Conservation (phyloP, 1,140 invertebrate genomes). For the Tetramorium parvispinum region DNA sequence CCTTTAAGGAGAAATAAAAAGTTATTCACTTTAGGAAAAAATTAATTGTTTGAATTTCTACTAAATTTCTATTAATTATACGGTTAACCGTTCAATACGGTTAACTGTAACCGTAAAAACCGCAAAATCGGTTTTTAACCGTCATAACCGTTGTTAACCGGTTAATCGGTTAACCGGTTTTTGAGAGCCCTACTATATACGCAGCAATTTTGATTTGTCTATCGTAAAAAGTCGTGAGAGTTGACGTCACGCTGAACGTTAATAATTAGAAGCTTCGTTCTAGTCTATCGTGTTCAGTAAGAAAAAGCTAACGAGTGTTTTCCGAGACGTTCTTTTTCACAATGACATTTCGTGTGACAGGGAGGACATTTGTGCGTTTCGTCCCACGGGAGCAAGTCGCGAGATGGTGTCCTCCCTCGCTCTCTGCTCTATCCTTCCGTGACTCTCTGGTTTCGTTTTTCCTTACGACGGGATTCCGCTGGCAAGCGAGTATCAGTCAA, state of each 20-base stretch:
- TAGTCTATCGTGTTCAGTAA: neutral
- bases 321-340: conserved; percentile 25
- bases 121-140: no score
- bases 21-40: no score
- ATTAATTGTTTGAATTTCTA: no score
- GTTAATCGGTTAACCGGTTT: no score
- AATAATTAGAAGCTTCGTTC: conserved; percentile 8
- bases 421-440: neutral
- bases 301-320: conserved; percentile 28
- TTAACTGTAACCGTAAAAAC: no score
- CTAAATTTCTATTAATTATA: no score
- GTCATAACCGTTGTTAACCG: no score
- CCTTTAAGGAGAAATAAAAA: no score
- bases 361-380: neutral
- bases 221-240: neutral
- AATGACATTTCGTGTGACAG: conserved; percentile 47
- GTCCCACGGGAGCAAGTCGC: conserved; percentile 47
- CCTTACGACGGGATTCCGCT: conserved; percentile 12
- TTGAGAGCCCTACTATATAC: neutral
- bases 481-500: conserved; percentile 59
- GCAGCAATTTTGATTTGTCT: neutral
- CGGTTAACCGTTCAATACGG: no score
- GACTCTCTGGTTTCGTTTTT: conserved; percentile 50
- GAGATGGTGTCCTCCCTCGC: neutral
- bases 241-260: neutral